These are phyloP conservation scores for Cettia cetti DNA, from an alignment of 2,113 vertebrate genomes.

Conservation along the genomic window DNA sequence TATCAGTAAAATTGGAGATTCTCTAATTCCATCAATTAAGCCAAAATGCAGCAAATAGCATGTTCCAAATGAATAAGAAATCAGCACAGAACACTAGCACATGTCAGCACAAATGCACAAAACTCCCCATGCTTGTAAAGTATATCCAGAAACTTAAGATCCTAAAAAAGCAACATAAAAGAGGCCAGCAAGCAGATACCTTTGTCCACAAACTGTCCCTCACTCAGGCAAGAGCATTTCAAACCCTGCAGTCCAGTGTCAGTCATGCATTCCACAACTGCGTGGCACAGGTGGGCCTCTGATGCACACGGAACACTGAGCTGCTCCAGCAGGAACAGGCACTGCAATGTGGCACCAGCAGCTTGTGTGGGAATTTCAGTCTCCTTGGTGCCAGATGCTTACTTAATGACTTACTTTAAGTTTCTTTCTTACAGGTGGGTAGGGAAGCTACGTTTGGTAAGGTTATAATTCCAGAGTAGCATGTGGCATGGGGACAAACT, in stretches of 20 bases:
- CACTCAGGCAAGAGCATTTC: not conserved
- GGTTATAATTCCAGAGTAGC: not conserved
- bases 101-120: not conserved
- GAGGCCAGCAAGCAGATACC: not conserved
- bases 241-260: not conserved
- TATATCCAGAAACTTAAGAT: not conserved
- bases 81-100: not conserved
- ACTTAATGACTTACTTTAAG: not conserved
- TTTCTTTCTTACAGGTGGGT: not conserved
- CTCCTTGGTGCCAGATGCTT: not conserved
- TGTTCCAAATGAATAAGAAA: not conserved
- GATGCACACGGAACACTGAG: rapidly evolving
- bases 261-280: not conserved
- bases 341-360: not conserved
- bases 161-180: not conserved
- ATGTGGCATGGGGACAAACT: rapidly evolving
- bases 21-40: not conserved
- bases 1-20: not conserved
- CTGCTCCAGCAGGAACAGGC: not conserved
- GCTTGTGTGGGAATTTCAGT: not conserved
- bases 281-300: not conserved
- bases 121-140: not conserved
- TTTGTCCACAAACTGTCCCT: not conserved
- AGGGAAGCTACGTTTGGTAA: not conserved
- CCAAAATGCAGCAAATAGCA: not conserved